These are phyloP conservation scores for Clavelina lepadiformis DNA, from an alignment of 23 tunicate genomes.

Conservation along the genomic window DNA sequence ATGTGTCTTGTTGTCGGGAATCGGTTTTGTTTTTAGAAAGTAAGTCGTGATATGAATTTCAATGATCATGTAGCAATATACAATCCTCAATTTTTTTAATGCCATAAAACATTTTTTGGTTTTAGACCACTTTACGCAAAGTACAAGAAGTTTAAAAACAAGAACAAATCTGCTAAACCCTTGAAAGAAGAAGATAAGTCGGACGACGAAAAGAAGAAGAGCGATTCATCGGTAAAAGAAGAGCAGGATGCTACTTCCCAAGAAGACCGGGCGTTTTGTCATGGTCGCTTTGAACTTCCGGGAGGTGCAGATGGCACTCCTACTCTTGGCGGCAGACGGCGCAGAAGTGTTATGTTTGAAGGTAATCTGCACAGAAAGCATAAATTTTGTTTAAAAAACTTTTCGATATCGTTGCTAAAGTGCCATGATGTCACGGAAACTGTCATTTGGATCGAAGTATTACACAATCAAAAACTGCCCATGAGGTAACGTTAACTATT, in stretches of 20 bases:
- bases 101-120: not conserved
- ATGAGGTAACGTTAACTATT: no score
- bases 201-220: not conserved
- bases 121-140: conserved; percentile 22
- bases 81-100: not conserved
- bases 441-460: no score
- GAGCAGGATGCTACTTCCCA: not conserved
- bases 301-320: conserved; percentile 9
- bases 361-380: conserved; percentile 3
- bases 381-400: no score
- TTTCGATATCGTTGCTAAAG: no score
- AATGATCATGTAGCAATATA: not conserved
- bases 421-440: no score
- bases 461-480: no score
- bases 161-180: no score
- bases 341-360: conserved; percentile 45
- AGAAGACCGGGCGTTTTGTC: conserved; percentile 4
- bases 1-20: conserved; percentile 2
- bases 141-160: conserved; percentile 4
- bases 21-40: conserved; percentile 25
- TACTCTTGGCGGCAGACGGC: conserved; percentile 21
- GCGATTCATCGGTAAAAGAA: not conserved
- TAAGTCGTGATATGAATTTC: not conserved
- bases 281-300: conserved; percentile 9
- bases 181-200: conserved; percentile 1